These are phyloP conservation scores for Chymomyza procnemis DNA, from an alignment of 2,888 invertebrate genomes.

Conservation along the genomic window DNA sequence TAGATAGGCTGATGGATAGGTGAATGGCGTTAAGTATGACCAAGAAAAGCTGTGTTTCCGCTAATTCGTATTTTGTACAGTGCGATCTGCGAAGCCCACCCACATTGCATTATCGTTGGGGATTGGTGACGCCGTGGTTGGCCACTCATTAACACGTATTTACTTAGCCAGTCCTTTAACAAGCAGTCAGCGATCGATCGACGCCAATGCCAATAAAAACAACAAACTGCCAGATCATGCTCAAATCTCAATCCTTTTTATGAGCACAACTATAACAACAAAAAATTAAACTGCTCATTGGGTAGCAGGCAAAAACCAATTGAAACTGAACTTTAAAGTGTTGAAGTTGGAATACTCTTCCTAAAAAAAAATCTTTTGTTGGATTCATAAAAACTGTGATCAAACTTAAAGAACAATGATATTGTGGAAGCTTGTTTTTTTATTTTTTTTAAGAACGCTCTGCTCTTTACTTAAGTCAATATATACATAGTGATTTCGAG, in stretches of 20 bases:
- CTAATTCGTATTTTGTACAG: background rate
- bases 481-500: no score
- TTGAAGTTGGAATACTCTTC: slow-evolving; percentile 13
- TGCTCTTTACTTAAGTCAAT: no score
- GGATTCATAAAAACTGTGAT: background rate
- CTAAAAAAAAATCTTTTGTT: no score
- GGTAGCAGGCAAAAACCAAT: background rate
- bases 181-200: slow-evolving; percentile 34
- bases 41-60: background rate
- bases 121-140: slow-evolving; percentile 34
- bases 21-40: background rate
- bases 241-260: slow-evolving; percentile 7
- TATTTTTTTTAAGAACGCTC: no score
- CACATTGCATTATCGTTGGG: slow-evolving; percentile 5
- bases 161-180: slow-evolving; percentile 61
- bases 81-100: background rate
- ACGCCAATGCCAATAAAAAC: slow-evolving; percentile 61
- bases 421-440: no score
- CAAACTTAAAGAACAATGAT: no score
- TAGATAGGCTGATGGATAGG: no score
- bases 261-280: background rate
- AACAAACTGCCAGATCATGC: slow-evolving; percentile 64
- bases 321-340: slow-evolving; percentile 22
- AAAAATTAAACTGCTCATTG: background rate
- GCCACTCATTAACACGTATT: slow-evolving; percentile 71